Evolutionary conservation across 2,797 vertebrate species (phyloP), one percentile per base, ranked within the genome.

Genomic region (Karalla daura): DNA sequence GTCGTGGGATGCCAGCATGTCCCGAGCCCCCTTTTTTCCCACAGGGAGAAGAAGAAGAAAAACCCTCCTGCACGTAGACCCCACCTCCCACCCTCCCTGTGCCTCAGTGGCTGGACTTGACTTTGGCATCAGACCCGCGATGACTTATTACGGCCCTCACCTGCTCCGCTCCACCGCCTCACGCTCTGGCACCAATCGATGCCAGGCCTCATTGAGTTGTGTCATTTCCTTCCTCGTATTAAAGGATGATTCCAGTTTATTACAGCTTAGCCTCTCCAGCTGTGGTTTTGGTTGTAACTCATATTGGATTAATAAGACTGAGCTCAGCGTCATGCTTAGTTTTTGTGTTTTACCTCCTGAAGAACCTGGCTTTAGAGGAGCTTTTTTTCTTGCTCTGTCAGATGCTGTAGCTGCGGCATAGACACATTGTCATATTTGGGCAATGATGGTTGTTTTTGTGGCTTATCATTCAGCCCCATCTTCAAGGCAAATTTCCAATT

Each of bases 1-100:
- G 68, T 41, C 35, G 39, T 73, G 62, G 71, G 86, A 80, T 77
- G 74, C 77, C 84, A 87, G 74, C 71, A 63, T 84, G 75, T 74
- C 71, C 70, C 15, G 46, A 74, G 75, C 63, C 62, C 74, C 40
- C 54, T 54, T 81, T 78, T 70, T 81, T 68, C 68, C 67, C 76
- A 69, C 63, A 58, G 44, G 8, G 39, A 61, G 63, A 4, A n/a
- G 41, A 21, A 43, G 39, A 21, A 39, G 53, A 69, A 67, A 68
- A 80, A 63, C 63, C 20, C 41, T 44, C 15, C 54, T 50, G 62
- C 43, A 56, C 58, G 63, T 8, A 20, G 14, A 28, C n/a, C 60
- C 47, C 58, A 3, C 56, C 52, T 60, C 46, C 28, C n/a, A n/a
- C n/a, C 47, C 13, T 24, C 58, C 50, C 64, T 1, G 3, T 5